Conservation (phyloP, 2,797 vertebrate genomes). For the Melanotaenia boesemani region DNA sequence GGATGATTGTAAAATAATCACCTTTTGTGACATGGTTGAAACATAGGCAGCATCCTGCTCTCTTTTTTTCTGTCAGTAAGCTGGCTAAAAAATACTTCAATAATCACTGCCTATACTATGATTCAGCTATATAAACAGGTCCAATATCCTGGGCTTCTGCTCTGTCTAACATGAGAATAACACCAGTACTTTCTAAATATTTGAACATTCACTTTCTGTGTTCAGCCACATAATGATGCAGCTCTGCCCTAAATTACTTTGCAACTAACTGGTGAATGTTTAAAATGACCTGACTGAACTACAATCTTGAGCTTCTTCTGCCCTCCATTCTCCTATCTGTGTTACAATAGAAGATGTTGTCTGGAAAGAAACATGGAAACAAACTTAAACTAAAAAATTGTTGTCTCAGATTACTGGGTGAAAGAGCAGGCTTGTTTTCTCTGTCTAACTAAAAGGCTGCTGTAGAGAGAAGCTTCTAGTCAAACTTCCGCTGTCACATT, state of each 20-base stretch:
- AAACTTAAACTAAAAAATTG: slow-evolving; percentile 52
- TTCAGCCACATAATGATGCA: slow-evolving; percentile 74
- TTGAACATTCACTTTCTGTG: slow-evolving; percentile 66
- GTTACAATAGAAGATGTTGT: slow-evolving; percentile 48
- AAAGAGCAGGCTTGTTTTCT: slow-evolving; percentile 24
- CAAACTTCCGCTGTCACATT: slow-evolving; percentile 33
- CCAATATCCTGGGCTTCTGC: slow-evolving; percentile 18
- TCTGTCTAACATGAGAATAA: slow-evolving; percentile 58
- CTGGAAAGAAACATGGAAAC: slow-evolving; percentile 61
- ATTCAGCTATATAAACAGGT: slow-evolving; percentile 34
- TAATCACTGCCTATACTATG: slow-evolving; percentile 12
- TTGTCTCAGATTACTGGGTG: slow-evolving; percentile 35
- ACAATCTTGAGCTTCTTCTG: slow-evolving; percentile 63
- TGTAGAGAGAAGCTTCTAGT: slow-evolving; percentile 25
- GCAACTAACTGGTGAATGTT: slow-evolving; percentile 60
- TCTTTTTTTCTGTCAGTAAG: slow-evolving; percentile 11
- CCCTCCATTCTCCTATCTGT: slow-evolving; percentile 55
- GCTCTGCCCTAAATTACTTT: slow-evolving; percentile 66
- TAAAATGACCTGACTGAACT: slow-evolving; percentile 59
- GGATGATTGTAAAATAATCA: background rate
- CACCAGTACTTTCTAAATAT: slow-evolving; percentile 64
- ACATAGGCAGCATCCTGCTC: background rate
- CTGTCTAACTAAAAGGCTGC: slow-evolving; percentile 44
- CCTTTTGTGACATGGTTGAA: background rate
- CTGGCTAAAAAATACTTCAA: slow-evolving; percentile 20